Conservation (phyloP, 1,140 invertebrate genomes). For the Hestina assimilis region DNA sequence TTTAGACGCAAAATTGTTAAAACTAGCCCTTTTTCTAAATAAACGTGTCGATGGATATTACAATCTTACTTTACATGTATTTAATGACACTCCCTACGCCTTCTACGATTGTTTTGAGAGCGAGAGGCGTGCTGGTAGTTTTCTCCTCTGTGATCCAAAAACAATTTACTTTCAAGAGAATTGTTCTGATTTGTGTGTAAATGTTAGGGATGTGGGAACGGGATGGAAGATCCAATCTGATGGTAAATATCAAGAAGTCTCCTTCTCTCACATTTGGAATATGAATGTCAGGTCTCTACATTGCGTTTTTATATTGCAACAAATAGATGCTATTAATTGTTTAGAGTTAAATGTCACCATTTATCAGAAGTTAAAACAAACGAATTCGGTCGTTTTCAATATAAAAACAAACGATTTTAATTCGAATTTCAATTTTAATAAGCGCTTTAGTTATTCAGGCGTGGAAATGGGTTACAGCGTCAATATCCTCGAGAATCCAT, state of each 20-base stretch:
- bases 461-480: constrained; percentile 58
- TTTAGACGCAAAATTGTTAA: constrained; percentile 85
- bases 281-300: constrained; percentile 87
- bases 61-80: constrained; percentile 82
- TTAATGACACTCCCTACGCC: constrained; percentile 94
- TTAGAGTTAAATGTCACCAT: constrained; percentile 69
- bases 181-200: constrained; percentile 89
- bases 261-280: constrained; percentile 93
- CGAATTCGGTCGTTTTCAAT: constrained; percentile 71
- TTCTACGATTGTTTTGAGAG: constrained; percentile 87
- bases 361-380: constrained; percentile 74
- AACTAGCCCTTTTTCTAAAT: constrained; percentile 90
- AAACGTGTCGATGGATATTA: constrained; percentile 80
- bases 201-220: constrained; percentile 65
- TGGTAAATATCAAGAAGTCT: constrained; percentile 92
- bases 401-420: constrained; percentile 74
- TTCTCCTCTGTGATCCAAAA: constrained; percentile 92
- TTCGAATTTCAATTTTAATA: constrained; percentile 71
- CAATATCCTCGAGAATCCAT: constrained; percentile 71
- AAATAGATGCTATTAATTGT: constrained; percentile 76
- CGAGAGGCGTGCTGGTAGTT: constrained; percentile 90
- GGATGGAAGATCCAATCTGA: constrained; percentile 92
- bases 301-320: constrained; percentile 91
- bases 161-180: constrained; percentile 93
- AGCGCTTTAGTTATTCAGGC: constrained; percentile 67